Evolutionary conservation across 2,797 vertebrate genomes (phyloP).

Genomic region (Rhadinocentrus ornatus): DNA sequence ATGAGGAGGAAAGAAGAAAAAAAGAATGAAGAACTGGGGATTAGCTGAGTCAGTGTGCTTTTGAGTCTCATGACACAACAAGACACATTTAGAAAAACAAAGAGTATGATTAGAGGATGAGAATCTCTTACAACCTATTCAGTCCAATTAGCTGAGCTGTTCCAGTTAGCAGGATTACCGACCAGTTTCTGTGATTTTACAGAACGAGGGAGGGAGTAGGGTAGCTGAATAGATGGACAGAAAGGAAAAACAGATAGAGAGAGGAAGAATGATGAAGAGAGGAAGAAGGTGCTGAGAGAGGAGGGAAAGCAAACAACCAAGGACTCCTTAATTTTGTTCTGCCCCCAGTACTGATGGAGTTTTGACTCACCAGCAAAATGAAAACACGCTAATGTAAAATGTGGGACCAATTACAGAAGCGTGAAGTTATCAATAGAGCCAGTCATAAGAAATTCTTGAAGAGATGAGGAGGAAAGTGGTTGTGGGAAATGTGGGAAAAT

Average conservation of each 20-base stretch:
- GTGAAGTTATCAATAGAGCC: neutral
- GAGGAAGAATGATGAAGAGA: neutral
- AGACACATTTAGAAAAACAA: constrained; percentile 47
- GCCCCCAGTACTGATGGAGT: constrained; percentile 39
- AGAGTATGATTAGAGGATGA: constrained; percentile 26
- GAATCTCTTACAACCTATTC: constrained; percentile 61
- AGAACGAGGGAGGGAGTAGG: constrained; percentile 12
- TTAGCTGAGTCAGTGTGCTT: constrained; percentile 1
- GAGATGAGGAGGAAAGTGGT: neutral
- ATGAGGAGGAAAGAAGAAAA: constrained; percentile 6
- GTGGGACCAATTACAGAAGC: neutral
- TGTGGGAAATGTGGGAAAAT: constrained; percentile 1
- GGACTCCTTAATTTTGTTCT: constrained; percentile 32
- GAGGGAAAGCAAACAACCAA: constrained; percentile 33
- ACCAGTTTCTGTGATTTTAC: constrained; percentile 34
- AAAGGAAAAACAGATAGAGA: neutral
- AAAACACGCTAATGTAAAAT: constrained; percentile 55
- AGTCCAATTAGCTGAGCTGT: constrained; percentile 65
- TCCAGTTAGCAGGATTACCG: constrained; percentile 68
- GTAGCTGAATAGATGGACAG: constrained; percentile 17
- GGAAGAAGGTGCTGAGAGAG: neutral
- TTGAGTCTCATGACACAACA: constrained; percentile 22
- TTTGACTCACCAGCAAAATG: constrained; percentile 60
- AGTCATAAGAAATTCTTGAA: neutral
- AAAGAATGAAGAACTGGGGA: neutral